Base-by-base conservation (phyloP, 2,113 vertebrate species). In the Elgaria multicarinata region DNA sequence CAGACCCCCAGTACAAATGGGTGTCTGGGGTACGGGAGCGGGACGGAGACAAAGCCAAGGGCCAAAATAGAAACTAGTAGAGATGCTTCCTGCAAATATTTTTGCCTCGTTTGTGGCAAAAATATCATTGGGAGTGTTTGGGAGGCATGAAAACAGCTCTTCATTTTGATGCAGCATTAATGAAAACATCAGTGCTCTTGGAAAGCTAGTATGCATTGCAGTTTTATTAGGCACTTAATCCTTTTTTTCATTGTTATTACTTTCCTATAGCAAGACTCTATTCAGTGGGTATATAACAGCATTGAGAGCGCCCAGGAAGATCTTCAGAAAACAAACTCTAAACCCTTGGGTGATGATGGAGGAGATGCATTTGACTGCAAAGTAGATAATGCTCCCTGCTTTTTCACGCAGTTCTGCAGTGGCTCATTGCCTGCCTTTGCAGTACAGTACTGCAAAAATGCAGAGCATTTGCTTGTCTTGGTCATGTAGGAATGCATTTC, bases 221-320 rank as follows among this genome's bases (percentile, higher is more conserved):
- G 20, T 86, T 20, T 62, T 28, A 28, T 79, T 77, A 55, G 8
- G 3, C 1, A 87, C 88, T 36, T n/a, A 69, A 84, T 55, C n/a
- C 46, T 42, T 39, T 71, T 79, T 76, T 46, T 89, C 75, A 26
- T 83, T 82, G 9, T 58, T 53, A 3, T 64, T 86, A 46, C 86
- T 87, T 14, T 84, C 66, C 97, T 97, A 78, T 94, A 99, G 99
- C 99, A 99, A 98, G 98, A 99, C 92, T 98, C 98, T 75, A 99
- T 99, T 92, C 98, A 98, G 12, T 99, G 99, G 99, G 97, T 99
- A 78, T 99, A 99, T 95, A 98, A 98, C 93, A 99, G 98, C 95
- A 97, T 97, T 39, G 99, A 99, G 92, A 99, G 98, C 28, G 98
- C 98, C 6, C 98, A 98, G 89, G 98, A 99, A 86, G 98, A 99